A percentile compares a stretch with the other conserved stretches of the same genome.
Conservation (phyloP, 2,888 invertebrate genomes). For the Teleiodes luculella region DNA sequence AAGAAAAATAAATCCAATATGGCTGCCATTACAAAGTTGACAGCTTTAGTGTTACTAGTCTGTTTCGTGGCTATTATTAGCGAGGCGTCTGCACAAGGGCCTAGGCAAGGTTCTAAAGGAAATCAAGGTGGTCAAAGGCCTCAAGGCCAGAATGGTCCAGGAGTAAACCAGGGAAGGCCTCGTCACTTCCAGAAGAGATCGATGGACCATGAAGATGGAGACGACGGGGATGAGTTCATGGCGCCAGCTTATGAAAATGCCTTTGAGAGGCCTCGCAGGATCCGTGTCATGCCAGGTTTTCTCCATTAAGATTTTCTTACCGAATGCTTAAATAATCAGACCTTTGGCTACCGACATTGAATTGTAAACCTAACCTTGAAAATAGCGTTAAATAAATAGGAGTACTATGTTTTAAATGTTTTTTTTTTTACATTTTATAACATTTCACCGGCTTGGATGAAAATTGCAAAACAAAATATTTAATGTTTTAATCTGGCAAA, state of each 20-base stretch:
- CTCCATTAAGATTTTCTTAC: slow-evolving; percentile 46
- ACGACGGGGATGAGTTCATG: slow-evolving; percentile 30
- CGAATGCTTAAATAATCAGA: no score
- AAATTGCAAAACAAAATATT: no score
- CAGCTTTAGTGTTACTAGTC: slow-evolving; percentile 37
- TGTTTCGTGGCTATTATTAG: slow-evolving; percentile 34
- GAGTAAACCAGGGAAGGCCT: neutral
- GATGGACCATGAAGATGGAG: slow-evolving; percentile 40
- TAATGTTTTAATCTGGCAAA: no score
- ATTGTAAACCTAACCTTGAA: no score
- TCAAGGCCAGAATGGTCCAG: neutral
- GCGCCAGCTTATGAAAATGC: slow-evolving; percentile 38
- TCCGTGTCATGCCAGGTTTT: slow-evolving; percentile 54
- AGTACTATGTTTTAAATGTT: no score
- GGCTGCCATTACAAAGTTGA: slow-evolving; percentile 40
- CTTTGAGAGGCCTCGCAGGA: slow-evolving; percentile 50
- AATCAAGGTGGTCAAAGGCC: neutral
- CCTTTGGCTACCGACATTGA: no score
- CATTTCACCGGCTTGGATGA: no score
- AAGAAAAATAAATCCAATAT: slow-evolving; percentile 32
- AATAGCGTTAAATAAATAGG: no score
- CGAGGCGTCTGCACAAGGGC: slow-evolving; percentile 27
- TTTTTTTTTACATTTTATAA: no score
- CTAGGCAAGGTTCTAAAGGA: neutral
- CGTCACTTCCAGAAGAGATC: slow-evolving; percentile 51